These are phyloP conservation scores for Allacma fusca DNA, from an alignment of 2,888 invertebrate genomes.

Conservation along the genomic window DNA sequence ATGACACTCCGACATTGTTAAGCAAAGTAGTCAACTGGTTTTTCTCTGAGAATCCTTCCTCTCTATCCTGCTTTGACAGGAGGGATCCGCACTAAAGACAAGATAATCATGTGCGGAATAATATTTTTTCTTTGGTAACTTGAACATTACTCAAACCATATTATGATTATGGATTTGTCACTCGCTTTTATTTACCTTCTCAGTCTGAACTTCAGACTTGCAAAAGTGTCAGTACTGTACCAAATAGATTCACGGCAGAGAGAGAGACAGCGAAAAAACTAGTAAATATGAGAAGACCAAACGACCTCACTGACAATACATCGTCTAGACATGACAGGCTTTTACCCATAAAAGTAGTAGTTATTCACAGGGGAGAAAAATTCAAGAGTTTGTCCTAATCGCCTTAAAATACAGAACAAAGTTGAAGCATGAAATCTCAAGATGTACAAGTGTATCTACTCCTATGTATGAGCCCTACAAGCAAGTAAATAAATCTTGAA, in stretches of 20 bases:
- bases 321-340: background rate
- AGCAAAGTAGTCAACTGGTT: slow-evolving; percentile 4
- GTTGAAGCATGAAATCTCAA: background rate
- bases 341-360: background rate
- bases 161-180: background rate
- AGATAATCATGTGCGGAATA: slow-evolving; percentile 15
- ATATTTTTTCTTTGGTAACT: slow-evolving; percentile 1
- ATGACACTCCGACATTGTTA: slow-evolving; percentile 9
- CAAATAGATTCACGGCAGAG: background rate
- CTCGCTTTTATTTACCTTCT: background rate
- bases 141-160: background rate
- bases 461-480: background rate
- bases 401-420: background rate
- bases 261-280: too few relatives aligned
- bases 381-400: background rate
- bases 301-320: too few relatives aligned
- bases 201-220: too few relatives aligned
- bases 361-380: background rate
- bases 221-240: too few relatives aligned
- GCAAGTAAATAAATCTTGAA: background rate
- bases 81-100: background rate
- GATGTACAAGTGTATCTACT: too few relatives aligned
- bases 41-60: background rate
- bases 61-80: background rate
- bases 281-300: too few relatives aligned